Percentiles rank a stretch among this genome's conserved stretches.
phyloP scores from a whole-genome alignment of 2,113 vertebrate species.

The Amazona vittata region DNA sequence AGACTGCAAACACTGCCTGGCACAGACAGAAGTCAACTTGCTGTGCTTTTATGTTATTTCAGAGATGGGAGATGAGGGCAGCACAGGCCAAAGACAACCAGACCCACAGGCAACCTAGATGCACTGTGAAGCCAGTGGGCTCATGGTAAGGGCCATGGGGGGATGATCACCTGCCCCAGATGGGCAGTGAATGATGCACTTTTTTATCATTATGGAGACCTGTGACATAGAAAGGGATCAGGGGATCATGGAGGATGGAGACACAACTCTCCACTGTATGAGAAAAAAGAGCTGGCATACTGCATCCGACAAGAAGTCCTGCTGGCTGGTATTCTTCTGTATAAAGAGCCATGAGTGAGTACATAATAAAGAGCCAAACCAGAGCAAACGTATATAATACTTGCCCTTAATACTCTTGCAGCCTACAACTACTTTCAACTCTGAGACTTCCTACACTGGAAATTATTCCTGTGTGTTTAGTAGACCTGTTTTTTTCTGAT shows the following conservation, averaged over 20 bases:
- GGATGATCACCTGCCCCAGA: not conserved
- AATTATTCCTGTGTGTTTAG: not conserved
- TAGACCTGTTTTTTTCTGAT: not conserved
- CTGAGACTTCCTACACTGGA: not conserved
- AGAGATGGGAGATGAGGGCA: not conserved
- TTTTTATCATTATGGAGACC: not conserved
- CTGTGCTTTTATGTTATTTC: not conserved
- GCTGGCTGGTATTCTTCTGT: not conserved
- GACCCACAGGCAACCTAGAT: not conserved
- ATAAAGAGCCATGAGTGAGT: not conserved
- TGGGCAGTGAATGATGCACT: not conserved
- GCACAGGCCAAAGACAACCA: not conserved
- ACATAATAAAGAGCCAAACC: not conserved
- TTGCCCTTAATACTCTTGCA: not conserved
- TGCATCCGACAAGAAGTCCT: not conserved
- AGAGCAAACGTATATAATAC: not conserved
- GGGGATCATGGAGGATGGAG: rapidly evolving
- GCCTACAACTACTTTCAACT: not conserved
- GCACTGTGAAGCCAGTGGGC: not conserved
- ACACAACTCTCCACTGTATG: not conserved
- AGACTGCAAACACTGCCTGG: not conserved
- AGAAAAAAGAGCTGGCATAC: not conserved
- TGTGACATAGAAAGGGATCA: not conserved
- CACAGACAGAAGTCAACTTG: not conserved
- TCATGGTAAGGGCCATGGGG: not conserved